Evolutionary conservation across 2,797 vertebrate species (phyloP).

Genomic region (Sebastiscus albofasciatus): DNA sequence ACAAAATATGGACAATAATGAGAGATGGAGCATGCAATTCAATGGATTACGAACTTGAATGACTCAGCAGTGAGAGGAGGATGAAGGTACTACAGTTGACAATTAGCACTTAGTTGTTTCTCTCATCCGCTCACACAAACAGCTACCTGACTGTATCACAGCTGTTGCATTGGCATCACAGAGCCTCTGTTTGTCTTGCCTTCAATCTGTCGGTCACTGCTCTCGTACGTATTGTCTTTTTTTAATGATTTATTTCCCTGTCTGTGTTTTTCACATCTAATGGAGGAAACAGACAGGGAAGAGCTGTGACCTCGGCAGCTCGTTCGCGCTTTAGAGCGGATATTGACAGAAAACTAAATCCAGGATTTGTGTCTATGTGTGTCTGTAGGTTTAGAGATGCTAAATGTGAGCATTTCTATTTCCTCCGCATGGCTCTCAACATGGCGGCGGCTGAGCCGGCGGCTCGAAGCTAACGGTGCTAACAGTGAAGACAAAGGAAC

Average conservation of each 20-base stretch:
- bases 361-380: neutral
- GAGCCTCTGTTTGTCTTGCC: conserved; percentile 16
- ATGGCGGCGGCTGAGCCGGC: too few relatives aligned
- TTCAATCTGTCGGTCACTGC: conserved; percentile 5
- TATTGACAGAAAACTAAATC: neutral
- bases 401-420: neutral
- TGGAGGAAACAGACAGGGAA: neutral
- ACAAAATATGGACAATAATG: conserved; percentile 48
- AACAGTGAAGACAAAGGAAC: neutral
- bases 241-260: neutral
- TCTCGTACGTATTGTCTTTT: neutral
- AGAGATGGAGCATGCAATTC: conserved; percentile 83
- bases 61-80: conserved; percentile 56
- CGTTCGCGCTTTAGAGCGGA: neutral
- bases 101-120: conserved; percentile 16
- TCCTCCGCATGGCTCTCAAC: neutral
- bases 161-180: conserved; percentile 1
- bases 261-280: conserved; percentile 14
- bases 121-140: conserved; percentile 14
- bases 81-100: conserved; percentile 35
- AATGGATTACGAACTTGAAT: conserved; percentile 52
- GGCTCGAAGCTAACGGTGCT: fast-evolving
- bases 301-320: neutral
- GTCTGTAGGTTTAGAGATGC: neutral
- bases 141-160: conserved; percentile 16